Percentiles rank a stretch among this genome's conserved stretches.
phyloP scores from a whole-genome alignment of 1,140 invertebrate species.

The Diplogasteroides magnus region DNA sequence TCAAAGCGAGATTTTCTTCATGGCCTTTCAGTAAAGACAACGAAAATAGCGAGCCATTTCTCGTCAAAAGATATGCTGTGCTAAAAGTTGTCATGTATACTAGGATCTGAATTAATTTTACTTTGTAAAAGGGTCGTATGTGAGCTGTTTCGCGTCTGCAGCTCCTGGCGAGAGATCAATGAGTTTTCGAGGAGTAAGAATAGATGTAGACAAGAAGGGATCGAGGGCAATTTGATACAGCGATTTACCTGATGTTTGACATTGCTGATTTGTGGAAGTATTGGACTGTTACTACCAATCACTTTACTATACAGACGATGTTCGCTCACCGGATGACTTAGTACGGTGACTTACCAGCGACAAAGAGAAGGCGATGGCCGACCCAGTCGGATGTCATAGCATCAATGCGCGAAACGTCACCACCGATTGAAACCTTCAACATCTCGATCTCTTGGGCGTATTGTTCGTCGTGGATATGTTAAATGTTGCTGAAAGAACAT shows the following conservation, averaged over 20 bases:
- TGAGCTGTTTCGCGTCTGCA: slow-evolving; percentile 52
- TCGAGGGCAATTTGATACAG: slow-evolving; percentile 25
- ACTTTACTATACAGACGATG: background rate
- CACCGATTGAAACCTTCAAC: slow-evolving; percentile 40
- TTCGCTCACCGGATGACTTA: slow-evolving; percentile 40
- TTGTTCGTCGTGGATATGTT: background rate
- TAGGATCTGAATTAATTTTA: too few species aligned
- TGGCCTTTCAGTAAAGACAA: slow-evolving; percentile 38
- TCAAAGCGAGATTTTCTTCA: slow-evolving; percentile 42
- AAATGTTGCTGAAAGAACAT: background rate
- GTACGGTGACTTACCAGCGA: slow-evolving; percentile 44
- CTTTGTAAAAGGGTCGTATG: slow-evolving; percentile 54
- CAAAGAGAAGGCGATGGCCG: slow-evolving; percentile 46
- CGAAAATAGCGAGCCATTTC: slow-evolving; percentile 50
- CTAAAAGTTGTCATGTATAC: too few species aligned
- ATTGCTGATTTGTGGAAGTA: too few species aligned
- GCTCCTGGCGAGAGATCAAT: slow-evolving; percentile 48
- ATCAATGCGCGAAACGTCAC: slow-evolving; percentile 46
- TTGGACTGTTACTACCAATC: too few species aligned
- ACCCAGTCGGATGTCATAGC: slow-evolving; percentile 54
- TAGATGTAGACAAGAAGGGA: slow-evolving; percentile 35
- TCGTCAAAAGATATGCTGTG: slow-evolving; percentile 51
- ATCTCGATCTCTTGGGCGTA: too few species aligned
- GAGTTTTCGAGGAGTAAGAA: slow-evolving; percentile 42
- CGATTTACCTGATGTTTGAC: slow-evolving; percentile 5